Conservation (phyloP, 2,888 invertebrate genomes). For the Agrochola lota region DNA sequence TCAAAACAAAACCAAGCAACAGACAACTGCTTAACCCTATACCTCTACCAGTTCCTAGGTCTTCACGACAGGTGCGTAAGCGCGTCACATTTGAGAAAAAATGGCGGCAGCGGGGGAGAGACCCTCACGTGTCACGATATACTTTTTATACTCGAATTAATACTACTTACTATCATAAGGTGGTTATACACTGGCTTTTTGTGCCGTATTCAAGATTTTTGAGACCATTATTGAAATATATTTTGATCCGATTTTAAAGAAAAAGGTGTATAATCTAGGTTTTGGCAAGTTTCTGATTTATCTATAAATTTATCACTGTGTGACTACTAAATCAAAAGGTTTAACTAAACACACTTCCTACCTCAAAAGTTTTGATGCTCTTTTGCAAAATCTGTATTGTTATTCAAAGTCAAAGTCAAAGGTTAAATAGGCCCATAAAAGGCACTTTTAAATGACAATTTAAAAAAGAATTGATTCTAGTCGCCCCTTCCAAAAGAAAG, state of each 20-base stretch:
- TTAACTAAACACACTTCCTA: neutral
- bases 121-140: constrained; percentile 74
- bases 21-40: no score
- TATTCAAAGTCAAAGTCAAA: no score
- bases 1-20: neutral
- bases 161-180: constrained; percentile 50
- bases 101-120: constrained; percentile 78
- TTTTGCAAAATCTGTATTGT: neutral
- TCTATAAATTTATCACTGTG: neutral
- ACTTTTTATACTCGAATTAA: constrained; percentile 69
- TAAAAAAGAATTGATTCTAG: no score
- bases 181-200: constrained; percentile 33
- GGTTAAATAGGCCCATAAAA: no score
- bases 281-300: neutral
- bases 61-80: constrained; percentile 85
- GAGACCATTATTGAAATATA: neutral
- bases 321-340: neutral
- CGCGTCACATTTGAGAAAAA: constrained; percentile 86
- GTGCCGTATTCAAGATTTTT: neutral
- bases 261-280: neutral
- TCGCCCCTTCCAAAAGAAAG: no score
- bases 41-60: constrained; percentile 55
- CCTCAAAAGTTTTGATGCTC: neutral
- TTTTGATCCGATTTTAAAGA: neutral
- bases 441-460: no score